Conservation (phyloP, 2,888 invertebrate species). For the Acrobeloides nanus region DNA sequence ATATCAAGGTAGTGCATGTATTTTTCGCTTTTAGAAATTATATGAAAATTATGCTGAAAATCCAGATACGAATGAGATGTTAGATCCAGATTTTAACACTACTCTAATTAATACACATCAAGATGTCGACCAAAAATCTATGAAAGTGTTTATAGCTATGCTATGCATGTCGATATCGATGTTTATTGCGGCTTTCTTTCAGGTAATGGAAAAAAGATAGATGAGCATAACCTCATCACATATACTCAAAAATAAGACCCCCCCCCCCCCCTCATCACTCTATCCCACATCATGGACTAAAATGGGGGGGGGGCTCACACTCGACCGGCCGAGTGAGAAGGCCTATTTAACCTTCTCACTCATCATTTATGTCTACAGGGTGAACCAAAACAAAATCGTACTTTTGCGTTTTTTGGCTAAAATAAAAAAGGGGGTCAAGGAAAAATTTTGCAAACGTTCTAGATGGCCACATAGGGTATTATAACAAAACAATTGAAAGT, state of each 20-base stretch:
- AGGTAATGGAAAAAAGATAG: no score
- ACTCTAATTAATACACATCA: slow-evolving; percentile 15
- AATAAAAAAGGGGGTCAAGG: not conserved
- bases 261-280: no score
- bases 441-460: not conserved
- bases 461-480: no score
- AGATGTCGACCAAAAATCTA: slow-evolving; percentile 31
- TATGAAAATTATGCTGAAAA: slow-evolving; percentile 23
- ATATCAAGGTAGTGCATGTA: slow-evolving; percentile 2
- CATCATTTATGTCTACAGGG: no score
- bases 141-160: slow-evolving; percentile 44
- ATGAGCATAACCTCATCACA: no score
- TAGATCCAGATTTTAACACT: slow-evolving; percentile 16
- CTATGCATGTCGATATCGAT: slow-evolving; percentile 41
- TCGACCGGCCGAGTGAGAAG: no score
- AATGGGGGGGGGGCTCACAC: no score
- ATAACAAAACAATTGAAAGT: no score
- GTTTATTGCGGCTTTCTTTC: slow-evolving; percentile 46
- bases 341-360: no score
- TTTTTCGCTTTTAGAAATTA: slow-evolving; percentile 20
- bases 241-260: no score
- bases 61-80: slow-evolving; percentile 20
- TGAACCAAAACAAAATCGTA: no score
- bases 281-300: no score
- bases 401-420: slow-evolving; percentile 2